These are phyloP conservation scores for Netelia fuscicornis DNA, from an alignment of 2,888 invertebrate species.

Conservation along the genomic window DNA sequence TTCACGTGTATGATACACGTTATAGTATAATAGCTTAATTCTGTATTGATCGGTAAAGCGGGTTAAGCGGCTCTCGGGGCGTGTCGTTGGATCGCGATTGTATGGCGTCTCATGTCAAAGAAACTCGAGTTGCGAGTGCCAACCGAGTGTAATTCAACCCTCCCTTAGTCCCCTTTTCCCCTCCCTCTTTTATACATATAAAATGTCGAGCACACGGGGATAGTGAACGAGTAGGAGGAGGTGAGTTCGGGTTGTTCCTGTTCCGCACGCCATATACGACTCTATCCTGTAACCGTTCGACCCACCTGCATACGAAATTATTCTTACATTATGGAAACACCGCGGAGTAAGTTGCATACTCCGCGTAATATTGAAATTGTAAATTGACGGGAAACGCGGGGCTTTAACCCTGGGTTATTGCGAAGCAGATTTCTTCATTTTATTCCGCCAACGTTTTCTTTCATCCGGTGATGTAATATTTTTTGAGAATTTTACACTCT, in stretches of 20 bases:
- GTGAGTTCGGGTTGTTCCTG: conserved; percentile 11
- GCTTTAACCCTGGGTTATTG: conserved; percentile 30
- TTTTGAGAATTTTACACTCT: no score
- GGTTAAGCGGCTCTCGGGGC: conserved; percentile 67
- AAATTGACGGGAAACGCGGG: conserved; percentile 6
- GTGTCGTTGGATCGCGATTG: conserved; percentile 68
- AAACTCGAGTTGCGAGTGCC: conserved; percentile 61
- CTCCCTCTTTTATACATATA: background rate
- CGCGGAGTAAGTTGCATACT: background rate
- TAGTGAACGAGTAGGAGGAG: conserved; percentile 10
- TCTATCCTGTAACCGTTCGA: conserved; percentile 22
- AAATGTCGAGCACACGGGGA: conserved; percentile 39
- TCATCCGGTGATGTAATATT: background rate
- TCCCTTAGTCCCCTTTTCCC: background rate
- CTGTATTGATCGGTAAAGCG: conserved; percentile 76
- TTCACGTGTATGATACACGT: conserved; percentile 39
- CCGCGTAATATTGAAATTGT: conserved; percentile 24
- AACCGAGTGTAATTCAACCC: conserved; percentile 50
- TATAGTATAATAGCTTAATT: conserved; percentile 79
- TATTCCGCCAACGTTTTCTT: background rate
- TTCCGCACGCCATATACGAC: conserved; percentile 53
- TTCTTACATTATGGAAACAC: conserved; percentile 58
- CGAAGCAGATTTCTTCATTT: conserved; percentile 50
- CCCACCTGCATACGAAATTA: conserved; percentile 59
- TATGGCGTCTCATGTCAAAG: conserved; percentile 69